Percentiles rank a stretch among this genome's conserved stretches.
These are phyloP conservation scores for Hafferia zeledoni DNA, from an alignment of 2,797 vertebrate genomes.

Conservation along the genomic window DNA sequence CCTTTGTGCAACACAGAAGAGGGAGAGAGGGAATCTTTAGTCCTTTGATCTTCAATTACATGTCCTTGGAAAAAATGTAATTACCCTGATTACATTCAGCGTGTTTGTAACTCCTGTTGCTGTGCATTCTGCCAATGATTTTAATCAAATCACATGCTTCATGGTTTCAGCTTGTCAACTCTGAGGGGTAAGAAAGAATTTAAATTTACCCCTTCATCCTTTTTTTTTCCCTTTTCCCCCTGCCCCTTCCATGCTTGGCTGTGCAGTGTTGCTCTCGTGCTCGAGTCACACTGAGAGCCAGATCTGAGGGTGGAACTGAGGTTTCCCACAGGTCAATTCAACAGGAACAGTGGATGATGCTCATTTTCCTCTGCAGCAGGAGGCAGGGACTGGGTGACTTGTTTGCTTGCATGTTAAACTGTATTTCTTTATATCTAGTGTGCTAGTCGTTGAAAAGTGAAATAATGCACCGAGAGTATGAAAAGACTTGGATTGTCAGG, in stretches of 20 bases:
- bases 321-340: not conserved
- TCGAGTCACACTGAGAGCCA: not conserved
- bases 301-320: not conserved
- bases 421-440: not conserved
- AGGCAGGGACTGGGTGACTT: not conserved
- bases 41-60: not conserved
- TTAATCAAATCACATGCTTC: not conserved
- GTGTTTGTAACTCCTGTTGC: not conserved
- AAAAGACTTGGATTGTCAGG: not conserved
- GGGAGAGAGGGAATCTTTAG: not conserved
- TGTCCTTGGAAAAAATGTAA: not conserved
- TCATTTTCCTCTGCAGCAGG: not conserved
- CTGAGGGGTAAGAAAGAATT: not conserved
- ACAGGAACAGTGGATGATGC: not conserved
- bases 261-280: not conserved
- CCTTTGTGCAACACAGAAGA: not conserved
- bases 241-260: too few species aligned
- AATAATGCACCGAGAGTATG: not conserved
- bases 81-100: not conserved
- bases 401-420: not conserved
- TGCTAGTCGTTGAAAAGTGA: not conserved
- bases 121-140: not conserved
- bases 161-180: not conserved
- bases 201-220: not conserved
- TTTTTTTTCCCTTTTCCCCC: fast-evolving